Base-by-base conservation (phyloP, 2,113 vertebrate species). In the Isichthys henryi region DNA sequence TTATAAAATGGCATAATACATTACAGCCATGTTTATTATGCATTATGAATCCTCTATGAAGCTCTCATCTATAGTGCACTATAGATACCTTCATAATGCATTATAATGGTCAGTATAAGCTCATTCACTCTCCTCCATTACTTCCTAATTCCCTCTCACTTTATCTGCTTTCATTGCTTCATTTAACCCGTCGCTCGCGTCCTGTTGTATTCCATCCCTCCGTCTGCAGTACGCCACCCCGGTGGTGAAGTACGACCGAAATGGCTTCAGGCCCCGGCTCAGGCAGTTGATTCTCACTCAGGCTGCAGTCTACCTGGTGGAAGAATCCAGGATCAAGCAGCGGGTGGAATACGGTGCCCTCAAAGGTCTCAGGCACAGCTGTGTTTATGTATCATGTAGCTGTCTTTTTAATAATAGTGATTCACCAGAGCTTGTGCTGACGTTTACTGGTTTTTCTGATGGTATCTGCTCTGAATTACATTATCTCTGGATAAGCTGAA, bases 271-370 rank as follows among this genome's bases (percentile, higher is more conserved):
- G 88, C 95, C 97, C 0, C 95, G 97, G 3, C 95, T 94, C 5
- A 91, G 98, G 84, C 97, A 98, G 39, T 97, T 99, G 1, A 90
- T 99, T 82, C 95, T 99, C 82, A 98, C 97, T 31, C 95, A 95
- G 88, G 92, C 94, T 9, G 96, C 97, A 0, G 96, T 95, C 0
- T 98, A 97, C 0, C 92, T 99, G 91, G 96, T 97, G 49, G 97
- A 98, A 39, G 93, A 96, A 88, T 94, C 96, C 93, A 99, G 97
- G 94, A 93, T 98, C 96, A 99, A 99, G 92, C 97, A 99, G 95
- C 95, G 95, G 90, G 96, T 99, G 5, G 96, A 97, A 17, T 98
- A 97, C 27, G 89, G 92, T 0, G 91, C 94, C 0, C 92, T 99
- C 89, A 97, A 95, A 96, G 98, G 98, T 99, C 10, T 0, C 89